phyloP scores from a whole-genome alignment of 2,113 vertebrate genomes.

The Falcunculus frontatus region DNA sequence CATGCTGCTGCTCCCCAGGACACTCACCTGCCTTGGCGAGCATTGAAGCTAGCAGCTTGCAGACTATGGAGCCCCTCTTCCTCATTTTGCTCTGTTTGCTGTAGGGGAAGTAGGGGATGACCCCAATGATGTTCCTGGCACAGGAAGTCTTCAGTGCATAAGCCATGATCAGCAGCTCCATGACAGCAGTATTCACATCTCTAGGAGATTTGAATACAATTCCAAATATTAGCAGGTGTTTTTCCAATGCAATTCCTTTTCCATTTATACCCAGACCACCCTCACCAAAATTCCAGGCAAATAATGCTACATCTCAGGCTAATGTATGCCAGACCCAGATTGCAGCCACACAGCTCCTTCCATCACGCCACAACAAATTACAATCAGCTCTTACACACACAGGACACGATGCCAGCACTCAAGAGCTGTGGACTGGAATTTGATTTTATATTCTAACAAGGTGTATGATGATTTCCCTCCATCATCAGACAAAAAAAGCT shows the following conservation, averaged over 20 bases:
- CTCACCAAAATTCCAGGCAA: neutral
- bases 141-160: conserved; percentile 96
- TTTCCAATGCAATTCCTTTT: neutral
- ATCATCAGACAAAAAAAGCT: neutral
- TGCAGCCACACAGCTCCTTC: neutral
- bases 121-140: conserved; percentile 94
- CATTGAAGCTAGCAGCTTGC: conserved; percentile 96
- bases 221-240: neutral
- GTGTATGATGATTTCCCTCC: neutral
- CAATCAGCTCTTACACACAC: neutral
- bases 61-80: conserved; percentile 96
- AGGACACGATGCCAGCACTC: neutral
- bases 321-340: neutral
- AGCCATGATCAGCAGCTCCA: conserved; percentile 96
- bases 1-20: neutral
- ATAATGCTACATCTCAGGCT: neutral
- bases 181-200: conserved; percentile 96
- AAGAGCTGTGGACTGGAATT: neutral
- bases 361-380: neutral
- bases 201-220: conserved; percentile 63
- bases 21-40: conserved; percentile 89
- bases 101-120: conserved; percentile 98
- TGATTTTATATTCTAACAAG: neutral
- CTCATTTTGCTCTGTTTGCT: conserved; percentile 99
- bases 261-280: neutral